A percentile compares a stretch with the other conserved stretches of the same genome.
phyloP scores from a whole-genome alignment of 92 coral and sea anemone species.

The Anthopleura xanthogrammica region DNA sequence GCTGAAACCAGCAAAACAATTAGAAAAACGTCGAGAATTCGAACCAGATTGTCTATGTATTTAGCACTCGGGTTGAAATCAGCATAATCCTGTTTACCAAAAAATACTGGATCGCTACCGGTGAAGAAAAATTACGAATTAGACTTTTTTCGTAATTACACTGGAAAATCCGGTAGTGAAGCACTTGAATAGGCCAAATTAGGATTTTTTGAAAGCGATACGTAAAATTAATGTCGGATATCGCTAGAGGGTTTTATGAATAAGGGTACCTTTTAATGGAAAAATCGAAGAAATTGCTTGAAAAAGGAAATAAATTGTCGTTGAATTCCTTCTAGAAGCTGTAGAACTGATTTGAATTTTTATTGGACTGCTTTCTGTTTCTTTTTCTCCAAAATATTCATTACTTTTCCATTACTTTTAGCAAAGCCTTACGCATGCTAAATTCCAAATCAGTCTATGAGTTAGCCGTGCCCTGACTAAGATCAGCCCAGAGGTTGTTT shows the following conservation, averaged over 20 bases:
- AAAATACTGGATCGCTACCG: background rate
- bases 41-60: background rate
- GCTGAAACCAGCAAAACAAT: background rate
- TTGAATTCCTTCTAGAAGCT: too few species aligned
- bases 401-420: too few species aligned
- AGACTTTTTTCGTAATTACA: background rate
- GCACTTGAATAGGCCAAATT: background rate
- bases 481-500: too few species aligned
- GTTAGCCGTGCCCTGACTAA: too few species aligned
- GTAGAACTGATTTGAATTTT: too few species aligned
- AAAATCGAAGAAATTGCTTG: background rate
- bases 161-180: background rate
- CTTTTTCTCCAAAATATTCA: background rate
- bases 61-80: background rate
- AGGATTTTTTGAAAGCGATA: background rate
- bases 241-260: background rate
- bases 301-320: background rate
- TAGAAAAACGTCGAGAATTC: background rate
- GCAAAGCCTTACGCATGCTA: too few species aligned
- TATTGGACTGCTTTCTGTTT: too few species aligned
- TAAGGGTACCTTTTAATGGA: background rate
- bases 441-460: too few species aligned
- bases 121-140: background rate
- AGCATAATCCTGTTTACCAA: background rate
- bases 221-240: constrained; percentile 1